phyloP scores from a whole-genome alignment of 1,140 invertebrate species.

The Vanessa tameamea region DNA sequence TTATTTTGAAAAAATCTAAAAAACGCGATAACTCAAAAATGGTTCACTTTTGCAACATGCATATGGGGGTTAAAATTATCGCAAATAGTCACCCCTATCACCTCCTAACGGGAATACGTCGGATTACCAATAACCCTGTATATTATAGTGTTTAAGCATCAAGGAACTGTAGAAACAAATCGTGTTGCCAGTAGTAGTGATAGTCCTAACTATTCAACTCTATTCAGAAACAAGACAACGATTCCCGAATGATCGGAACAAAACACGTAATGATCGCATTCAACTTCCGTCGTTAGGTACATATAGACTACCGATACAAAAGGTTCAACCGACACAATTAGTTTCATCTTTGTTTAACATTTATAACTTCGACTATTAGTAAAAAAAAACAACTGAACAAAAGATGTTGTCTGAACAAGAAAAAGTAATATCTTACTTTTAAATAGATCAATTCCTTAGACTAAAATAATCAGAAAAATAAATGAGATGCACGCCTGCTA shows the following conservation, averaged over 20 bases:
- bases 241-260: slow-evolving; percentile 43
- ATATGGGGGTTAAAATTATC: too few relatives aligned
- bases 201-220: slow-evolving; percentile 34
- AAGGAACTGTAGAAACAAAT: slow-evolving; percentile 23
- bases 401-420: too few relatives aligned
- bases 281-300: slow-evolving; percentile 41
- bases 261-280: slow-evolving; percentile 42
- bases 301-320: slow-evolving; percentile 50
- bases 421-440: slow-evolving; percentile 4
- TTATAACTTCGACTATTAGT: slow-evolving; percentile 12
- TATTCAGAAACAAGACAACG: slow-evolving; percentile 38
- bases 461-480: background rate
- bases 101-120: too few relatives aligned
- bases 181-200: slow-evolving; percentile 14
- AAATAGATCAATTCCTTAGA: background rate
- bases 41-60: too few relatives aligned
- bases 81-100: too few relatives aligned
- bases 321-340: slow-evolving; percentile 54
- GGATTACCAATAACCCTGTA: too few relatives aligned
- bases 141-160: too few relatives aligned
- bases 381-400: background rate
- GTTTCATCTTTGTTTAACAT: slow-evolving; percentile 49
- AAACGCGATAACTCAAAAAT: too few relatives aligned
- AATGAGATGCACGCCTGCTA: too few relatives aligned
- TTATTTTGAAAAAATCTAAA: too few relatives aligned